Conservation (phyloP, 2,113 vertebrate genomes). For the Pan paniscus region DNA sequence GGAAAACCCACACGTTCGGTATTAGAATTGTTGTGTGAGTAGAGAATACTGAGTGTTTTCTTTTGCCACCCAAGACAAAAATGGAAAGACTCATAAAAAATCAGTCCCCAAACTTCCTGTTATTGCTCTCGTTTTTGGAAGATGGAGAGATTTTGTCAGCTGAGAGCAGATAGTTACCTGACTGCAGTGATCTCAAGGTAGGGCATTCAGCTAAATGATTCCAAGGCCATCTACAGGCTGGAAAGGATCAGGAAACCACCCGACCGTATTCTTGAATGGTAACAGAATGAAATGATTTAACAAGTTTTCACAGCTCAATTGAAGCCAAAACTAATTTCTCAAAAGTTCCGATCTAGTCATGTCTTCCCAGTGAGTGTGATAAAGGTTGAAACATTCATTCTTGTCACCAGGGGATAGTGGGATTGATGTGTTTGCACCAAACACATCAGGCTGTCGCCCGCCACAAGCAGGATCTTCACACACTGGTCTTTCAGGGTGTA, state of each 20-base stretch:
- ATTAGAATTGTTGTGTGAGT: background rate
- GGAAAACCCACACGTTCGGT: background rate
- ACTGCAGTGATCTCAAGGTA: background rate
- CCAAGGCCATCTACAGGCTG: background rate
- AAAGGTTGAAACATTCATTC: background rate
- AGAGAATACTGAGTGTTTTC: background rate
- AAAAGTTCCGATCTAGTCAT: background rate
- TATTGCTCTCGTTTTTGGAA: background rate
- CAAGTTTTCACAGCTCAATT: background rate
- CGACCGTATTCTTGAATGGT: background rate
- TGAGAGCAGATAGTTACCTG: background rate
- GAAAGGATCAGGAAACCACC: background rate
- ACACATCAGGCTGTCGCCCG: background rate
- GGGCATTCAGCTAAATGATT: background rate
- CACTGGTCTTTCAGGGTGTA: background rate
- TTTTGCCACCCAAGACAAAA: background rate
- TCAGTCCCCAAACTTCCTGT: background rate
- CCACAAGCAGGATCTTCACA: background rate
- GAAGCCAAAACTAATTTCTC: constrained; percentile 20
- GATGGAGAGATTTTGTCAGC: background rate
- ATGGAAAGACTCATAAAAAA: background rate
- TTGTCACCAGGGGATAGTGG: background rate
- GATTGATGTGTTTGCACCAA: background rate
- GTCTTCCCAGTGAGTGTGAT: background rate
- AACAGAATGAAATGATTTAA: background rate